Evolutionary conservation across 2,113 vertebrate genomes (phyloP).

Genomic region (Callipepla squamata): DNA sequence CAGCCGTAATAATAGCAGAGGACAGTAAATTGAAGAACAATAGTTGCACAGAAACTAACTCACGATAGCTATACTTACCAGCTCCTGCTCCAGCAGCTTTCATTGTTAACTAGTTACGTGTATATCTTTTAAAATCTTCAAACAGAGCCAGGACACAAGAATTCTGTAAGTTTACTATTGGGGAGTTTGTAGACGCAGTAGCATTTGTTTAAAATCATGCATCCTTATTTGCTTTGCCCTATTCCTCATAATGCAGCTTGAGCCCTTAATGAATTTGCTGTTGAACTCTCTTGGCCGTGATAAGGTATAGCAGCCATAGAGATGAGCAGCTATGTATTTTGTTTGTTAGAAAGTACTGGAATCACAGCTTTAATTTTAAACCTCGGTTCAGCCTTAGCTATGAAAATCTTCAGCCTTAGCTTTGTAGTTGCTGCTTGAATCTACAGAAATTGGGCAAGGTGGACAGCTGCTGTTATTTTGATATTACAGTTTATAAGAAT

Average conservation of each 20-base stretch:
- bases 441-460: neutral
- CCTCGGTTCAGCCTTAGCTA: neutral
- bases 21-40: neutral
- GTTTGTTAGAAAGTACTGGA: neutral
- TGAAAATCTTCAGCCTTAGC: neutral
- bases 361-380: neutral
- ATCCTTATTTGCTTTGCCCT: neutral
- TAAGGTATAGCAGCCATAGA: neutral
- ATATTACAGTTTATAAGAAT: neutral
- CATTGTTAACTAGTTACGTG: rapidly evolving
- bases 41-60: neutral
- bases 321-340: neutral
- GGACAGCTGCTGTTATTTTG: neutral
- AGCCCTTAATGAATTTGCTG: neutral
- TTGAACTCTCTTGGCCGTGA: neutral
- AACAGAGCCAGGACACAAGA: neutral
- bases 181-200: neutral
- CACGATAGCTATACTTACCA: neutral
- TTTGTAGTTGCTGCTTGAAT: neutral
- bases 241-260: neutral
- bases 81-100: neutral
- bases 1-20: neutral
- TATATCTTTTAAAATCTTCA: rapidly evolving
- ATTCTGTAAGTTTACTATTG: neutral
- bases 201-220: neutral